A percentile compares a stretch with the other conserved stretches of the same genome.
Conservation (phyloP, 2,888 invertebrate species). For the Nebria salina region DNA sequence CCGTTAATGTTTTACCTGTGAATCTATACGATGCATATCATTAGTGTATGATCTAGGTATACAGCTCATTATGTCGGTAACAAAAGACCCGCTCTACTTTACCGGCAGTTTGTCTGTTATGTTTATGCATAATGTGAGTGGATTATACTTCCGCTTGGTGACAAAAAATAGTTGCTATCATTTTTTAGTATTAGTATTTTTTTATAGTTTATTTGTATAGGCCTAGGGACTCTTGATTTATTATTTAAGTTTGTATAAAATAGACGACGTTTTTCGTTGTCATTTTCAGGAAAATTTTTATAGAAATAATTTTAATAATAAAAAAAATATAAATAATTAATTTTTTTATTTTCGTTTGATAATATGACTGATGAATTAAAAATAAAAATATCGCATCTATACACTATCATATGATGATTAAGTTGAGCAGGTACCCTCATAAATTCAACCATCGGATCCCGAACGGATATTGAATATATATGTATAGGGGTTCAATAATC, state of each 20-base stretch:
- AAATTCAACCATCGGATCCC: not conserved
- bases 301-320: no score
- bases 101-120: conserved; percentile 11
- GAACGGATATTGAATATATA: conserved; percentile 41
- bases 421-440: conserved; percentile 13
- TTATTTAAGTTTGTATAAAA: not conserved
- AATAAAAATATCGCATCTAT: no score
- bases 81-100: not conserved
- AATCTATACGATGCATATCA: conserved; percentile 60
- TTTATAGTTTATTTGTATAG: conserved; percentile 39
- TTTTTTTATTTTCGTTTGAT: no score
- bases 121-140: conserved; percentile 22
- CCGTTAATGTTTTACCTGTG: conserved; percentile 57
- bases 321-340: no score
- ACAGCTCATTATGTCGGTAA: conserved; percentile 44
- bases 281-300: no score
- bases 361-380: no score
- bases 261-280: no score
- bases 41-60: conserved; percentile 53
- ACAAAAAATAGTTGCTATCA: conserved; percentile 33
- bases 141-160: conserved; percentile 32
- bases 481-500: conserved; percentile 45
- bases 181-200: conserved; percentile 22
- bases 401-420: not conserved
- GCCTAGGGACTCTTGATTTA: not conserved